Percentiles rank a stretch among this genome's conserved stretches.
These are phyloP conservation scores for Drosophila novamexicana DNA, from an alignment of 1,140 invertebrate species.

Conservation along the genomic window DNA sequence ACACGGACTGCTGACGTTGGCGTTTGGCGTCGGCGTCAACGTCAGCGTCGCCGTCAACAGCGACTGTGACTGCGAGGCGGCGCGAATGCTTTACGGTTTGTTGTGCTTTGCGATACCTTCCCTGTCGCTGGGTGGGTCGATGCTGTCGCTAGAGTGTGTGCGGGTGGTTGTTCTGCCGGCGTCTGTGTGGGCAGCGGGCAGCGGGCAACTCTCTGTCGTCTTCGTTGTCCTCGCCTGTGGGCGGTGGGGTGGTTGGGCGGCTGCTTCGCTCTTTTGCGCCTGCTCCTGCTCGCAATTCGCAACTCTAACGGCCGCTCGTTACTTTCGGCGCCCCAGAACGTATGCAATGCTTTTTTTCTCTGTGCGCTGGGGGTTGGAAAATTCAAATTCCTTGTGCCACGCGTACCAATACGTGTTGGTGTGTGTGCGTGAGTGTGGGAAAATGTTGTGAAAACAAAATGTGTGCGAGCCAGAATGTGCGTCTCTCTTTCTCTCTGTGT, in stretches of 20 bases:
- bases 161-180: conserved; percentile 69
- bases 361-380: conserved; percentile 55
- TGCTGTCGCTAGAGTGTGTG: conserved; percentile 23
- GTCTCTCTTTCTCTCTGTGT: not conserved
- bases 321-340: conserved; percentile 42
- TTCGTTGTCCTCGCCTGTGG: conserved; percentile 12
- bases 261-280: conserved; percentile 44
- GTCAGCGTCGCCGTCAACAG: not conserved
- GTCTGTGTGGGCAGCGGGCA: conserved; percentile 42
- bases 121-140: conserved; percentile 25
- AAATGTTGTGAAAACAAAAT: conserved; percentile 45
- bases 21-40: conserved; percentile 1
- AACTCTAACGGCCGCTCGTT: conserved; percentile 31
- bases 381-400: conserved; percentile 33
- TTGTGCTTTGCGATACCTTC: conserved; percentile 70
- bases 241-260: conserved; percentile 28
- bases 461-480: not conserved
- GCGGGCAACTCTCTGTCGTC: conserved; percentile 31
- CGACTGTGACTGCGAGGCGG: conserved; percentile 9
- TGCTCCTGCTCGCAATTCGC: conserved; percentile 46
- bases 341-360: conserved; percentile 55
- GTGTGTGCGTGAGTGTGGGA: conserved; percentile 15
- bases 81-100: conserved; percentile 82
- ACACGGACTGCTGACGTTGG: conserved; percentile 35
- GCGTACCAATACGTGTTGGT: conserved; percentile 4